phyloP scores from a whole-genome alignment of 2,888 invertebrate species.

The Cantharis lateralis region DNA sequence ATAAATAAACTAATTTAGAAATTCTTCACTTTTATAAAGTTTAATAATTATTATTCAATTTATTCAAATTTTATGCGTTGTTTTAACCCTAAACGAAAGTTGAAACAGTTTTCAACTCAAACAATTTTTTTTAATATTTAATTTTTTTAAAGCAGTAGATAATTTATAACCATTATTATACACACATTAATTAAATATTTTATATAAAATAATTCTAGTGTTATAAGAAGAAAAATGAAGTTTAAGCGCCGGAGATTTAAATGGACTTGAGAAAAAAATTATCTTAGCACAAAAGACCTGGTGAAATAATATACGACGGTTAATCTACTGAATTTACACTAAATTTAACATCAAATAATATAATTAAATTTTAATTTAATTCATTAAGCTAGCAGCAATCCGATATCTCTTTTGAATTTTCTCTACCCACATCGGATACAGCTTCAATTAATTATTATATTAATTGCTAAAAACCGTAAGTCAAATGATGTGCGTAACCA shows the following conservation, averaged over 20 bases:
- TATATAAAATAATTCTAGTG: no score
- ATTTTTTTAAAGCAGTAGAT: no score
- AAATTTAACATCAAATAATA: neutral
- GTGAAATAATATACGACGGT: neutral
- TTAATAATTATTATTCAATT: no score
- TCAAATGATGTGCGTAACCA: neutral
- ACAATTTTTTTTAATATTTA: no score
- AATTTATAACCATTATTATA: no score
- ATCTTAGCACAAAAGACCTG: neutral
- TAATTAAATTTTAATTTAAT: neutral
- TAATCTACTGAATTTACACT: neutral
- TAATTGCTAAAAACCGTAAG: neutral
- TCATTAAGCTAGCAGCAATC: neutral
- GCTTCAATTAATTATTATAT: neutral
- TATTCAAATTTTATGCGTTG: no score
- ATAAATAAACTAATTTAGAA: no score
- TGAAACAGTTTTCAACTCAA: no score
- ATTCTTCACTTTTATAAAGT: no score
- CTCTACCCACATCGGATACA: neutral
- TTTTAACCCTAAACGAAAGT: no score
- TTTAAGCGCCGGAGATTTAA: neutral
- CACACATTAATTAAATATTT: no score
- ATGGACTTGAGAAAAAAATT: neutral
- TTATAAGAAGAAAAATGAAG: neutral
- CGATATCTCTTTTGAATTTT: neutral